Percentiles rank a stretch among this genome's conserved stretches.
These are phyloP conservation scores for Myotis planiceps DNA, from an alignment of 2,797 vertebrate genomes.

Conservation along the genomic window DNA sequence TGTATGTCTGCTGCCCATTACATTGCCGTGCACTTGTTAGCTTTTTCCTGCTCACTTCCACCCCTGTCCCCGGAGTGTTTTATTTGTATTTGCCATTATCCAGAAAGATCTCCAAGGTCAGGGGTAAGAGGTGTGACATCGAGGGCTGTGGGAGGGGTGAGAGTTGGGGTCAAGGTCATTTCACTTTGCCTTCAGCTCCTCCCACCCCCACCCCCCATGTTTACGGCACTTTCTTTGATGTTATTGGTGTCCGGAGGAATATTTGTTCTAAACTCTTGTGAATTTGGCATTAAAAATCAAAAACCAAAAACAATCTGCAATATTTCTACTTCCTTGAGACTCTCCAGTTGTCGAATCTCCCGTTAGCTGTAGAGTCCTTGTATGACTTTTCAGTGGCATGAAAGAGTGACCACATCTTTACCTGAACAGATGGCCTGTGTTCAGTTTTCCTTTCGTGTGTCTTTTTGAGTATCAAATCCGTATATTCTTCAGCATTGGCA, in stretches of 20 bases:
- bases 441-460: not conserved
- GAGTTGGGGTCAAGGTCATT: conserved; percentile 50
- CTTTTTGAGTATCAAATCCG: not conserved
- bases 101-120: conserved; percentile 48
- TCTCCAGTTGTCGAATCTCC: not conserved
- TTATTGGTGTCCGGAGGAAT: not conserved
- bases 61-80: conserved; percentile 60
- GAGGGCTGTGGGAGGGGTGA: not conserved
- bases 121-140: conserved; percentile 49
- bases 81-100: conserved; percentile 73
- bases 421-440: not conserved
- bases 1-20: not conserved
- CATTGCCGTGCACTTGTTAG: conserved; percentile 75
- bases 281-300: not conserved
- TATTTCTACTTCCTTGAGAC: not conserved
- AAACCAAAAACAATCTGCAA: not conserved
- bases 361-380: not conserved
- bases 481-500: not conserved
- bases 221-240: rapidly evolving
- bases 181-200: not conserved
- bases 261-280: not conserved
- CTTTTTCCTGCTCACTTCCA: conserved; percentile 67
- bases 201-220: rapidly evolving
- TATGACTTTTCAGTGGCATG: not conserved
- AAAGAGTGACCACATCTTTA: not conserved